Evolutionary conservation across 2,888 invertebrate species (phyloP).

Genomic region (Molanna angustata): DNA sequence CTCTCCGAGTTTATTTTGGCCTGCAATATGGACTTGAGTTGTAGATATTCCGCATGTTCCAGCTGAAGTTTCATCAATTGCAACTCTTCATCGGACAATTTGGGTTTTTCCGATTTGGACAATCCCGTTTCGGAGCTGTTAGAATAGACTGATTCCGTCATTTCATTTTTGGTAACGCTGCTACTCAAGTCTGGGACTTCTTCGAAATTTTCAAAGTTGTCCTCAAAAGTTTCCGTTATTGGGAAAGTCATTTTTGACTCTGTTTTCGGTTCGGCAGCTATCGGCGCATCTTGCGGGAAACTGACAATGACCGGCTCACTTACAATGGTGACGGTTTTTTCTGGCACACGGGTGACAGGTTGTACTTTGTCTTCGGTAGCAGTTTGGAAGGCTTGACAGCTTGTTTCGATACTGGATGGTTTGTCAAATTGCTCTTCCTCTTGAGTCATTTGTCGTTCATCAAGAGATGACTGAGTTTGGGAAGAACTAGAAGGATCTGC

Average conservation of each 20-base stretch:
- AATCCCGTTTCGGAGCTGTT: conserved; percentile 36
- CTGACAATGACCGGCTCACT: conserved; percentile 15
- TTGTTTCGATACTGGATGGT: background rate
- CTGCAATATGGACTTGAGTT: conserved; percentile 66
- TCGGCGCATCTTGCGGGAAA: conserved; percentile 18
- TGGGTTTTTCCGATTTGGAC: conserved; percentile 47
- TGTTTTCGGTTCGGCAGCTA: conserved; percentile 24
- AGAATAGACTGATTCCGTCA: conserved; percentile 37
- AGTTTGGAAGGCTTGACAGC: background rate
- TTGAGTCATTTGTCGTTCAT: conserved; percentile 43
- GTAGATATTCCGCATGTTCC: conserved; percentile 64
- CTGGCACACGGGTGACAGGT: conserved; percentile 2
- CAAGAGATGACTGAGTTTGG: conserved; percentile 42
- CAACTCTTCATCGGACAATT: conserved; percentile 57
- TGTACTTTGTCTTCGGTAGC: conserved; percentile 18
- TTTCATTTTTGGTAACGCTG: conserved; percentile 33
- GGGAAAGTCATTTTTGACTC: conserved; percentile 39
- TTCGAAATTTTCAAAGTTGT: conserved; percentile 36
- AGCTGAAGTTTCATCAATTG: conserved; percentile 59
- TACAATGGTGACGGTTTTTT: conserved; percentile 13
- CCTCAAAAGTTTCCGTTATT: conserved; percentile 42
- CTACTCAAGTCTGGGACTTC: conserved; percentile 30
- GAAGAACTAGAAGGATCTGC: conserved; percentile 48
- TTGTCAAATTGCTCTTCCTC: conserved; percentile 38
- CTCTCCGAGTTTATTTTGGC: conserved; percentile 70